These are phyloP conservation scores for Mastigias papua DNA, from an alignment of 30 jellyfish, hydroid and myxozoan species.

Conservation along the genomic window DNA sequence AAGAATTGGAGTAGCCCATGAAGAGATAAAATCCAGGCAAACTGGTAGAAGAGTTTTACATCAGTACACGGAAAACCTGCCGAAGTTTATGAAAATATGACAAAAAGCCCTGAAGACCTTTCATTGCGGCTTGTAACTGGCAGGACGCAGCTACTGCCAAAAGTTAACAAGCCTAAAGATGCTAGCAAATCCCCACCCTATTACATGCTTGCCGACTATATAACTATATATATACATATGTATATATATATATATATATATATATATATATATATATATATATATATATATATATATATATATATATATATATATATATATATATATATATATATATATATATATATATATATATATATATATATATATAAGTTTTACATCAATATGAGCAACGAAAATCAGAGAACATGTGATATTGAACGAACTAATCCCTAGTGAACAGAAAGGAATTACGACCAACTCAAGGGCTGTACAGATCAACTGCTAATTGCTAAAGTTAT, in stretches of 20 bases:
- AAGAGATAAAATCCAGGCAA: constrained; percentile 17
- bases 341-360: too few species aligned
- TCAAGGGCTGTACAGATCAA: constrained; percentile 13
- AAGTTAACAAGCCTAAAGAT: constrained; percentile 8
- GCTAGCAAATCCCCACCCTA: constrained; percentile 7
- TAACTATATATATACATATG: too few species aligned
- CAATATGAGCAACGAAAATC: neutral
- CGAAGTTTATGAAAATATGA: neutral
- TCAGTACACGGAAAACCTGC: neutral
- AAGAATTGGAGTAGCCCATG: constrained; percentile 13
- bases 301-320: too few species aligned
- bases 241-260: too few species aligned
- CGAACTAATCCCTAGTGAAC: constrained; percentile 17
- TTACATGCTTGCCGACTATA: neutral
- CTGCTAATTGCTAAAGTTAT: constrained; percentile 15
- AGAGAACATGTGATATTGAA: constrained; percentile 9
- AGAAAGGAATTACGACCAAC: constrained; percentile 6
- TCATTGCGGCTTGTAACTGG: neutral
- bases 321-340: too few species aligned
- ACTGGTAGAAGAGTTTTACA: constrained; percentile 17
- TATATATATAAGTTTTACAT: neutral
- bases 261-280: too few species aligned
- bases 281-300: too few species aligned
- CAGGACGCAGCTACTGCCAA: neutral
- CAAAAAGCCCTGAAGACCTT: neutral